phyloP scores from a whole-genome alignment of 2,113 vertebrate genomes.

The Rhineura floridana region DNA sequence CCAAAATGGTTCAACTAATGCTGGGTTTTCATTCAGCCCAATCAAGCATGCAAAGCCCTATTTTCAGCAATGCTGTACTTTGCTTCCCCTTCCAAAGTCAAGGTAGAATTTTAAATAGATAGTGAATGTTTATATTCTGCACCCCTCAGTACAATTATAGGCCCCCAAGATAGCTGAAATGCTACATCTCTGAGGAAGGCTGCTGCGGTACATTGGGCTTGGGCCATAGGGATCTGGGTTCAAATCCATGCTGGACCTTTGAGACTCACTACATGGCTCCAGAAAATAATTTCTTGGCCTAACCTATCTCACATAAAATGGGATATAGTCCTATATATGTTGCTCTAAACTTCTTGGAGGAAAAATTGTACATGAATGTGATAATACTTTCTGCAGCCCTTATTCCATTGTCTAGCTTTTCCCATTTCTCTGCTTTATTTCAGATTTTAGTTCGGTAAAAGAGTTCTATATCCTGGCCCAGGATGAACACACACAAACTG shows the following conservation, averaged over 20 bases:
- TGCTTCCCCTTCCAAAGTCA: background rate
- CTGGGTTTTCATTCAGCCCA: background rate
- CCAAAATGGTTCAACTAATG: background rate
- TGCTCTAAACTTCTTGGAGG: background rate
- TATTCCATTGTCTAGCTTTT: background rate
- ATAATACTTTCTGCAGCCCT: background rate
- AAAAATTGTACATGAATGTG: background rate
- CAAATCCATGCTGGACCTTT: background rate
- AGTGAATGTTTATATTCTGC: background rate
- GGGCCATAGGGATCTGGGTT: background rate
- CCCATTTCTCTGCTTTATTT: too few species aligned
- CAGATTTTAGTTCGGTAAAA: background rate
- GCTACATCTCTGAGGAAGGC: background rate
- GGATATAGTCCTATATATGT: too few species aligned
- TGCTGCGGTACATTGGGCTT: background rate
- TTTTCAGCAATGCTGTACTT: background rate
- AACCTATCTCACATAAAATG: background rate
- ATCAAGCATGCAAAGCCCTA: background rate
- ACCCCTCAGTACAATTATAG: background rate
- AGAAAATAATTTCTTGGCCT: background rate
- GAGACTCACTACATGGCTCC: background rate
- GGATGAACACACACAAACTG: background rate
- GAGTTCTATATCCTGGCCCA: background rate
- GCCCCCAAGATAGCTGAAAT: background rate
- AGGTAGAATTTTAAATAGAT: constrained; percentile 5